phyloP scores from a whole-genome alignment of 2,113 vertebrate species.

The Sorex fumeus region DNA sequence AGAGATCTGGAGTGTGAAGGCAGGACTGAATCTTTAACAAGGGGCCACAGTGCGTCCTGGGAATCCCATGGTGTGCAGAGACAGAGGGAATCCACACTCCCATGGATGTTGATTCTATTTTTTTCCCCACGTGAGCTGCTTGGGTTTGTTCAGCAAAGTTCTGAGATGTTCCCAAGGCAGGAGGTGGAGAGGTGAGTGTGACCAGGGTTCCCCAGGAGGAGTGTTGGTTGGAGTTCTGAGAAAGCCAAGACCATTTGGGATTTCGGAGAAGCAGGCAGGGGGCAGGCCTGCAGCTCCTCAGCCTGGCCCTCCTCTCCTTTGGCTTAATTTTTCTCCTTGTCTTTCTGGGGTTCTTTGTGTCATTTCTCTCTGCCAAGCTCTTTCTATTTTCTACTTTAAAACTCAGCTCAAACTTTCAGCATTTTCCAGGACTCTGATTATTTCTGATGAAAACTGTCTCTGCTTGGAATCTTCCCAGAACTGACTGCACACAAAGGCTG shows the following conservation, averaged over 20 bases:
- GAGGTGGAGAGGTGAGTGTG: rapidly evolving
- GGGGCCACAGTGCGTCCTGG: not conserved
- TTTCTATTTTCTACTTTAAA: conserved; percentile 71
- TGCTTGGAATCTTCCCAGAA: not conserved
- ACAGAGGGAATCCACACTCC: too few relatives aligned
- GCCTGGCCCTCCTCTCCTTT: not conserved
- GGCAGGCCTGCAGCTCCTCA: not conserved
- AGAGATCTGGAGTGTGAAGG: not conserved
- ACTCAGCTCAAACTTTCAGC: not conserved
- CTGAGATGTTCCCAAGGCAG: not conserved
- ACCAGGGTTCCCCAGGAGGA: not conserved
- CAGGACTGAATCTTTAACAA: not conserved
- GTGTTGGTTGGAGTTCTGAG: conserved; percentile 70
- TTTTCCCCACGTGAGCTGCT: conserved; percentile 77
- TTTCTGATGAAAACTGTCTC: conserved; percentile 65
- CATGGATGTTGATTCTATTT: not conserved
- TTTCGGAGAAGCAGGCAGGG: not conserved
- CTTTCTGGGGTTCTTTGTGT: conserved; percentile 27
- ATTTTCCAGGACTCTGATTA: conserved; percentile 57
- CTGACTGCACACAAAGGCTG: not conserved
- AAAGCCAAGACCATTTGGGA: conserved; percentile 62
- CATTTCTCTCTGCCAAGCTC: conserved; percentile 79
- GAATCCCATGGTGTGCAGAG: not conserved
- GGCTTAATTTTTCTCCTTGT: conserved; percentile 81
- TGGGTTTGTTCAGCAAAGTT: conserved; percentile 75